Evolutionary conservation across 2,888 invertebrate genomes (phyloP), one percentile per base, ranked within the genome.

Genomic region (Eupithecia subfuscata): DNA sequence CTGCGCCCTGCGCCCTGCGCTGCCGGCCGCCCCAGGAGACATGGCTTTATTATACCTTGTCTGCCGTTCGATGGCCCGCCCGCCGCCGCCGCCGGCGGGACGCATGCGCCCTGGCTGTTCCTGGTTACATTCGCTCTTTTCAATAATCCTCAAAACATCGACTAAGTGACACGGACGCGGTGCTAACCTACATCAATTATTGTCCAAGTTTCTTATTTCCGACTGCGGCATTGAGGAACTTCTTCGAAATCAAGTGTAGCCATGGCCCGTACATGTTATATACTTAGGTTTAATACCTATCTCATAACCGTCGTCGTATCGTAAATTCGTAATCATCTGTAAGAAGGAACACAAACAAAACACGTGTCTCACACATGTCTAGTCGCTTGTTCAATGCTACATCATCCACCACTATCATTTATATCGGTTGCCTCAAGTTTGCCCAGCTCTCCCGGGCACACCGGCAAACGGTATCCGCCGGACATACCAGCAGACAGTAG

Each of bases 31-130:
- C 45, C 16, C 9, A 2, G 40, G 67, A 75, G 70, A 64, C 43
- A 74, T 75, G 75, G 74, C 80, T 81, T 82, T 82, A 74, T 78
- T 79, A 80, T 81, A 81, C 79, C 80, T 69, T 75, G 82, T 79
- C 80, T 82, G 82, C 78, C 80, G 76, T 76, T 76, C 80, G 74
- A 79, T 79, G 77, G 79, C 9, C 56, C 56, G 0, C 9, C 65
- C 65, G 40, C 11, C 4, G 48, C 48, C 48, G 48, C 48, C 48
- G 48, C 48, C 9, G 52, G 9, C n/a, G 52, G 40, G 82, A 83
- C 86, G 88, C 87, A 86, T 86, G 88, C 88, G 88, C 82, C 43
- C 68, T 22, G 70, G 74, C 75, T 74, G 25, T 64, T 71, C 75
- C 70, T 68, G 69, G 76, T 14, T 43, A 9, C 56, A 65, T 45